phyloP scores from a whole-genome alignment of 2,888 invertebrate species.

The Aporophyla nigra region DNA sequence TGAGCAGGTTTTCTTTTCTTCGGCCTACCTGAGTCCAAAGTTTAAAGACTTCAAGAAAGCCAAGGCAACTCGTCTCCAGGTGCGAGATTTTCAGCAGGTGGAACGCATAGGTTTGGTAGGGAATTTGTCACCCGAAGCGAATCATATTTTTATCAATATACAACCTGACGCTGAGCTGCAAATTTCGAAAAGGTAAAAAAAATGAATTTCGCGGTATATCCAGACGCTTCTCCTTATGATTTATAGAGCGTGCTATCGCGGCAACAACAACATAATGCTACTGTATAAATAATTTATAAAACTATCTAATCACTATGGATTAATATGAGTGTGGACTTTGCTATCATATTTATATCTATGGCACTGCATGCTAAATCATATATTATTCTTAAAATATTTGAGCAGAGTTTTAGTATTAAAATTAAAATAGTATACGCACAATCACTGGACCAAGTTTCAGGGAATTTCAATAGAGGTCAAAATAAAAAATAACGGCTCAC shows the following conservation, averaged over 20 bases:
- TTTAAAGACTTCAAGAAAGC: too few relatives aligned
- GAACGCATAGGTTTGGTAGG: too few relatives aligned
- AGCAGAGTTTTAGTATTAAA: slow-evolving; percentile 10
- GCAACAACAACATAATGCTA: neutral
- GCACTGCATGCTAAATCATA: slow-evolving; percentile 31
- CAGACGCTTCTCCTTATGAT: neutral
- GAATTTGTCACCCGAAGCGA: too few relatives aligned
- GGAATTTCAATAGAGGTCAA: neutral
- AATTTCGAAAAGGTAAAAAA: too few relatives aligned
- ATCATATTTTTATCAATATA: too few relatives aligned
- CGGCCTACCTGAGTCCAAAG: too few relatives aligned
- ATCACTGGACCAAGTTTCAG: neutral
- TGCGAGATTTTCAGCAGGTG: too few relatives aligned
- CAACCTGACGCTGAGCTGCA: too few relatives aligned
- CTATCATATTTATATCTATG: slow-evolving; percentile 30
- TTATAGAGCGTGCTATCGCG: neutral
- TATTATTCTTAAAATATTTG: slow-evolving; percentile 41
- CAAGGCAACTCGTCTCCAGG: too few relatives aligned
- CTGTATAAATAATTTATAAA: slow-evolving; percentile 1
- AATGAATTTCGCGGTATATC: too few relatives aligned
- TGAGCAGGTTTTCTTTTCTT: too few relatives aligned
- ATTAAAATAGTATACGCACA: neutral
- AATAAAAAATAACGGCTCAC: neutral
- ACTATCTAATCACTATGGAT: slow-evolving; percentile 42
- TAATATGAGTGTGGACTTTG: slow-evolving; percentile 22